Percentiles rank a stretch among this genome's conserved stretches.
Evolutionary conservation across 2,888 invertebrate genomes (phyloP).

Genomic region (Drepana falcataria): DNA sequence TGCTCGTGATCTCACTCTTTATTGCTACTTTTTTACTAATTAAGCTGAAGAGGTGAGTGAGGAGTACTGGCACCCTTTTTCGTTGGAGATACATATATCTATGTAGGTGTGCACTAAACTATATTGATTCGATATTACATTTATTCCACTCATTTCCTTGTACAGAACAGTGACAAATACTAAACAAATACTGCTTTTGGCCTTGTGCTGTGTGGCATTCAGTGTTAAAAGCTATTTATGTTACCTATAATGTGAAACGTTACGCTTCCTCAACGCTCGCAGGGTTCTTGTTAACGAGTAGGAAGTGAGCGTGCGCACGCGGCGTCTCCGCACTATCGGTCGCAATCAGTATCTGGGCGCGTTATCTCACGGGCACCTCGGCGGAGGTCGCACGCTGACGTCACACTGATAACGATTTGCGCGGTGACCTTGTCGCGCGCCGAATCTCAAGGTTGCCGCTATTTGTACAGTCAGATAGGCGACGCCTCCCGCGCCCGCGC

Average conservation of each 20-base stretch:
- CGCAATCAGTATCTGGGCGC: constrained; percentile 59
- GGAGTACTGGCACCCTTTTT: too few species aligned
- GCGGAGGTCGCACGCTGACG: constrained; percentile 73
- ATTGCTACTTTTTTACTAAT: background rate
- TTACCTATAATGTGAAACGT: background rate
- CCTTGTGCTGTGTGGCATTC: background rate
- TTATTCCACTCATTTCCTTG: too few species aligned
- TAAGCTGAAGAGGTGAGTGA: too few species aligned
- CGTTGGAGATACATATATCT: background rate
- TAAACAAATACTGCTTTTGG: background rate
- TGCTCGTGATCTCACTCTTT: constrained; percentile 12
- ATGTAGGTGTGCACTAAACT: background rate
- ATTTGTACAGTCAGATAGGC: constrained; percentile 73
- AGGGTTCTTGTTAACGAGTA: background rate
- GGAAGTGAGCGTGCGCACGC: constrained; percentile 21
- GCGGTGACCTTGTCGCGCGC: constrained; percentile 76
- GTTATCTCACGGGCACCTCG: constrained; percentile 72
- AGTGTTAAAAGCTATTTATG: background rate
- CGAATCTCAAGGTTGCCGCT: constrained; percentile 75
- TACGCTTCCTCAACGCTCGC: background rate
- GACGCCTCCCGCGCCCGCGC: constrained; percentile 41
- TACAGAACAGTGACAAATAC: background rate
- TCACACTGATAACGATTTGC: constrained; percentile 77
- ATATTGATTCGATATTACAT: too few species aligned
- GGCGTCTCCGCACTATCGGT: constrained; percentile 55